Conservation (phyloP, 2,113 vertebrate genomes). For the Microtus oregoni region DNA sequence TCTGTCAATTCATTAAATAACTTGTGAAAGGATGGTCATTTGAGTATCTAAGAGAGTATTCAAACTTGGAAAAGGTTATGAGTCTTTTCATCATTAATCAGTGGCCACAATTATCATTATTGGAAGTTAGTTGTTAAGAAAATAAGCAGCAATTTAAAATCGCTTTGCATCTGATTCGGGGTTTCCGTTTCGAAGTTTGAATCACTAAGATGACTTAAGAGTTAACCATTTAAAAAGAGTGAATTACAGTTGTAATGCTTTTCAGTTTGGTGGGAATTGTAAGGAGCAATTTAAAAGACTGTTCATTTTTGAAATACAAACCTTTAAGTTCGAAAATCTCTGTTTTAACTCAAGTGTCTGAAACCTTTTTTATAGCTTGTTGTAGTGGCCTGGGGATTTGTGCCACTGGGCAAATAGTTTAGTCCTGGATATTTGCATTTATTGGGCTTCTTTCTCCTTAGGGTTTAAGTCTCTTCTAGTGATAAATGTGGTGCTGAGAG, state of each 20-base stretch:
- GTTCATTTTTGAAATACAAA: conserved; percentile 63
- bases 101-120: conserved; percentile 53
- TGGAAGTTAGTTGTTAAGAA: conserved; percentile 42
- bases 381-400: conserved; percentile 55
- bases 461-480: conserved; percentile 58
- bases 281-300: conserved; percentile 39
- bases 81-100: conserved; percentile 46
- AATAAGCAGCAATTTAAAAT: conserved; percentile 54
- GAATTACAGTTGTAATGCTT: conserved; percentile 44
- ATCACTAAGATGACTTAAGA: conserved; percentile 43
- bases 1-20: conserved; percentile 49
- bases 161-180: conserved; percentile 34
- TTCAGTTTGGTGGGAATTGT: conserved; percentile 43
- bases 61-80: conserved; percentile 49
- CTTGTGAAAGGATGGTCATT: conserved; percentile 54
- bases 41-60: conserved; percentile 59
- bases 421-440: conserved; percentile 62
- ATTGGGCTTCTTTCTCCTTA: conserved; percentile 54
- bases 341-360: conserved; percentile 44
- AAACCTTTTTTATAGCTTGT: conserved; percentile 44
- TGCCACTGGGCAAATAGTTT: conserved; percentile 48
- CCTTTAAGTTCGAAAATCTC: conserved; percentile 37
- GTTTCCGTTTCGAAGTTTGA: conserved; percentile 44
- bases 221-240: conserved; percentile 28
- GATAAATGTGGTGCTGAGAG: conserved; percentile 61